These are phyloP conservation scores for Stratiomys singularior DNA, from an alignment of 2,888 invertebrate genomes.

Conservation along the genomic window DNA sequence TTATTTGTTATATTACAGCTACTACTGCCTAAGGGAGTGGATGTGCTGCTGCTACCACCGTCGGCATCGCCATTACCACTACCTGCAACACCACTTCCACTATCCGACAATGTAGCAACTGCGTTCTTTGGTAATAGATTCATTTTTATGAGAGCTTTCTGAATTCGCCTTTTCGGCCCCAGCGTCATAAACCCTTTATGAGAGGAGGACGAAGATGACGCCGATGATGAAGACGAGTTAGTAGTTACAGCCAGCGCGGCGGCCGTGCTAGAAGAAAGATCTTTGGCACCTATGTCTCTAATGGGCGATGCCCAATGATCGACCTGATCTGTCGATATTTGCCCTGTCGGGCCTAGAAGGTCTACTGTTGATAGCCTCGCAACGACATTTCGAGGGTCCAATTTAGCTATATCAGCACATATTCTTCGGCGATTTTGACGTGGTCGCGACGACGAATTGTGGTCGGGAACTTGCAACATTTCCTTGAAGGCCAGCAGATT, in stretches of 20 bases:
- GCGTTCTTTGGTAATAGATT: slow-evolving; percentile 88
- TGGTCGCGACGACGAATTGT: slow-evolving; percentile 83
- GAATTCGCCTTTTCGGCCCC: slow-evolving; percentile 84
- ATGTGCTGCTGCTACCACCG: slow-evolving; percentile 66
- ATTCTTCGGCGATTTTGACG: slow-evolving; percentile 64
- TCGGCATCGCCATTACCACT: slow-evolving; percentile 56
- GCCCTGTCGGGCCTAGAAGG: slow-evolving; percentile 59
- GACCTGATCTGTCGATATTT: slow-evolving; percentile 58
- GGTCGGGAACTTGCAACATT: slow-evolving; percentile 74
- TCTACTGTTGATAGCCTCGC: slow-evolving; percentile 80
- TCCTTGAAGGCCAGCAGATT: slow-evolving; percentile 89
- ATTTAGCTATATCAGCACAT: slow-evolving; percentile 72
- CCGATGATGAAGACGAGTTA: slow-evolving; percentile 58
- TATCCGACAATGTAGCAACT: slow-evolving; percentile 66
- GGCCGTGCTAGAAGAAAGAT: neutral
- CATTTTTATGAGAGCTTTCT: slow-evolving; percentile 88
- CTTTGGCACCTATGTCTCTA: slow-evolving; percentile 61
- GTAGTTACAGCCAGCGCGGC: neutral
- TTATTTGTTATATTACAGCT: slow-evolving; percentile 23
- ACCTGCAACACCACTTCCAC: slow-evolving; percentile 61
- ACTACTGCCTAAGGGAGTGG: neutral
- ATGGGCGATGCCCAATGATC: slow-evolving; percentile 67
- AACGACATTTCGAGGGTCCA: slow-evolving; percentile 66
- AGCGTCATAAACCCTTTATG: slow-evolving; percentile 90
- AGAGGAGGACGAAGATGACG: slow-evolving; percentile 69